Base-by-base conservation (phyloP, 1,140 invertebrate genomes). In the Atta cephalotes region DNA sequence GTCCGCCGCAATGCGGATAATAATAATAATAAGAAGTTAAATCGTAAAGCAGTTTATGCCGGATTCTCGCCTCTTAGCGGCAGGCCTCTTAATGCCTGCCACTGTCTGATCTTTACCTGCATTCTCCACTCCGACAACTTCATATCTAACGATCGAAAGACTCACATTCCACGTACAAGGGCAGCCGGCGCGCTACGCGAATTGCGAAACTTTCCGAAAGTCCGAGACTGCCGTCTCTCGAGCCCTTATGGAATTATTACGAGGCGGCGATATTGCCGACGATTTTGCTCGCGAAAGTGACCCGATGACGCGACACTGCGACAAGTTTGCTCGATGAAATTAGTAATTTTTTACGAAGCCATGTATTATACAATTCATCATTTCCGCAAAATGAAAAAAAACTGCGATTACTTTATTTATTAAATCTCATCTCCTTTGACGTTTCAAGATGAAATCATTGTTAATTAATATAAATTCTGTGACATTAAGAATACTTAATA, bases 11-110 rank as follows among this genome's bases (percentile, higher is more conserved):
- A 3, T 4, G 31, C 4, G 4, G 31, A 6, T 6, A 31, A 56
- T 70, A 79, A 71, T 77, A 77, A 85, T 70, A 79, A 71, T 77
- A 21, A 21, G 21, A 77, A 85, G 81, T 84, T 84, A 39, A 77
- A 85, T 21, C 82, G 72, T 65, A 65, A 85, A 85, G 63, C 63
- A 68, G 74, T 85, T 85, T 79, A 85, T 85, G 63, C 31, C 74
- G 60, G 60, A 35, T 66, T 66, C 82, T 39, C 45, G 72, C 28
- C 58, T 66, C 74, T 85, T 66, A 65, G 21, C 62, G 49, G 28
- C 71, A 51, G 31, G 51, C 72, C 21, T 21, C 21, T 85, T 66
- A 85, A 66, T 12, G 74, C 65, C 62, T 28, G 31, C 39, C 28
- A 2, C 60, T 31, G 62, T 85, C 82, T 45, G 74, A 79, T 79